Base-by-base conservation (phyloP, 2,113 vertebrate species). In the Haliaeetus leucogaster region DNA sequence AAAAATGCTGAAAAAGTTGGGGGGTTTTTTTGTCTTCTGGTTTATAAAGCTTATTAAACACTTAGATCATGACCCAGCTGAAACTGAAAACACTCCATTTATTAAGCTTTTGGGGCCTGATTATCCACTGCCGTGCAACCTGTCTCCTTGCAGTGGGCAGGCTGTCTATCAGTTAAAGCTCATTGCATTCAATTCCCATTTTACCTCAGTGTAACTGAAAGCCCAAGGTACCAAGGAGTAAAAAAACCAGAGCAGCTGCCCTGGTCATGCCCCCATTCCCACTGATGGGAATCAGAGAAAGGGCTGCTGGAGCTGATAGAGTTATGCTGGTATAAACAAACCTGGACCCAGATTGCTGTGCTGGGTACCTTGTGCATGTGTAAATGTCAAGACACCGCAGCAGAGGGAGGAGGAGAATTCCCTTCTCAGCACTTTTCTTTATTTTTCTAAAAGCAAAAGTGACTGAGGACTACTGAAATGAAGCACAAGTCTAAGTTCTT, bases 1-100 rank as follows among this genome's bases (percentile, higher is more conserved):
- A 67, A 95, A 96, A 92, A 84, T 27, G 43, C 16, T 78, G 59
- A 58, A 85, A 94, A 83, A 10, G 4, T 30, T 80, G 66, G 27
- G 27, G 2, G 15, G 29, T n/a, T 30, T 82, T 86, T 77, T 58
- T 11, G 52, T 67, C 73, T 89, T 86, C 61, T 74, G 27, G 19
- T 82, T 95, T 87, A 61, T 82, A 76, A 96, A 87, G 47, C 65
- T 82, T 85, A 48, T 92, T 95, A 89, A 95, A 74, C 68, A 78
- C 73, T 91, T n/a, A 79, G 68, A 92, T 76, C 70, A 66, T 22
- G 66, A 82, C 70, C 72, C 73, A 93, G 73, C 27, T 79, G 89
- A 95, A 94, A 84, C 38, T 42, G 72, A 92, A 92, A 95, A 89
- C 0, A 6, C 47, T 94, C 71, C 74, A 67, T 88, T 95, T 94